These are phyloP conservation scores for Dicyrtoma fusca DNA, from an alignment of 2,888 invertebrate genomes.

Conservation along the genomic window DNA sequence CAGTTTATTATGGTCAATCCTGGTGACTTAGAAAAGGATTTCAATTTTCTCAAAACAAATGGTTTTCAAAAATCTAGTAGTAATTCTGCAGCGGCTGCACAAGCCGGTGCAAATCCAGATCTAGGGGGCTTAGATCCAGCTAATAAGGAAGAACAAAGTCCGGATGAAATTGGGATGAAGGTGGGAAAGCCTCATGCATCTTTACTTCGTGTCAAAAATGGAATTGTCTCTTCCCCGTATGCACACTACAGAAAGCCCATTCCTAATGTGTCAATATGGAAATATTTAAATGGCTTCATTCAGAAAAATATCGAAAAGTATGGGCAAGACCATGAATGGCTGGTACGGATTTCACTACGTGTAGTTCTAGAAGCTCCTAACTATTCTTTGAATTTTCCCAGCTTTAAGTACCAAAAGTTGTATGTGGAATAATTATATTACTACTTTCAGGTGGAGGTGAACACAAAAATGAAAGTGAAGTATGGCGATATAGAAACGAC, in stretches of 20 bases:
- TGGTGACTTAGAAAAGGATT: slow-evolving; percentile 21
- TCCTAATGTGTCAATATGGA: slow-evolving; percentile 25
- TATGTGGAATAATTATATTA: no score
- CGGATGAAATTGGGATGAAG: not conserved
- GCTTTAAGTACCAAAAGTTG: no score
- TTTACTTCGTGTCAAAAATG: slow-evolving; percentile 20
- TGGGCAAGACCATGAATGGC: slow-evolving; percentile 29
- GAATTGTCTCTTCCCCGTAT: slow-evolving; percentile 21
- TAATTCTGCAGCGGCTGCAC: not conserved
- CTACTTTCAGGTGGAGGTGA: slow-evolving; percentile 12
- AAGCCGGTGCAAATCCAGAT: not conserved
- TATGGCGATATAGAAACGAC: slow-evolving; percentile 24
- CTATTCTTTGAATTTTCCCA: no score
- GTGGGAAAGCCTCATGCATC: not conserved
- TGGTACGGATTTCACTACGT: slow-evolving; percentile 21
- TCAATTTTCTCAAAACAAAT: slow-evolving; percentile 16
- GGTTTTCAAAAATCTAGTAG: slow-evolving; percentile 15
- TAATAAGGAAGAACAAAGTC: not conserved
- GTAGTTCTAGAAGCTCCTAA: no score
- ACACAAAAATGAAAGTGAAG: not conserved
- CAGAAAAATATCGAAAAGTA: slow-evolving; percentile 15
- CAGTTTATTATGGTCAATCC: slow-evolving; percentile 24
- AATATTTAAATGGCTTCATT: slow-evolving; percentile 17
- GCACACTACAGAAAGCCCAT: slow-evolving; percentile 21
- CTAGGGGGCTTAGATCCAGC: not conserved